Percentiles rank a stretch among this genome's conserved stretches.
These are phyloP conservation scores for Chaetodon trifasciatus DNA, from an alignment of 2,797 vertebrate genomes.

Conservation along the genomic window DNA sequence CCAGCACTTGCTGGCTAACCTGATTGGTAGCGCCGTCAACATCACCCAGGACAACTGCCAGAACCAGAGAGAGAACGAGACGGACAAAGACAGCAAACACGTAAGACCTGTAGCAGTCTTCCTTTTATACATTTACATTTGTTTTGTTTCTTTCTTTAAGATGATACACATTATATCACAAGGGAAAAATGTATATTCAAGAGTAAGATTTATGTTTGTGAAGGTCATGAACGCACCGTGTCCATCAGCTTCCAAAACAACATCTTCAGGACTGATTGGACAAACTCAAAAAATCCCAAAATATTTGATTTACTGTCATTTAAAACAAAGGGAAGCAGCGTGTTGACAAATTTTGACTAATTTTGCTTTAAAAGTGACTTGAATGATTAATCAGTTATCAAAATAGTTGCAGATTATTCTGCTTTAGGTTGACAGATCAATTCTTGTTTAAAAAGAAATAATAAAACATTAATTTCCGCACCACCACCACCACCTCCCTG, in stretches of 20 bases:
- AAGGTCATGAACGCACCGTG: no score
- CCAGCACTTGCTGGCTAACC: constrained; percentile 90
- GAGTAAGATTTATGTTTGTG: no score
- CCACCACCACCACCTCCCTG: no score
- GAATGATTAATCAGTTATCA: background rate
- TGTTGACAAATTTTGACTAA: background rate
- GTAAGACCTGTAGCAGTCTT: constrained; percentile 71
- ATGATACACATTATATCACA: background rate
- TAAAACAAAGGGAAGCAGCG: background rate
- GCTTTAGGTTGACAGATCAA: background rate
- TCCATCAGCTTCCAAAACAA: no score
- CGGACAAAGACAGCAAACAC: constrained; percentile 83
- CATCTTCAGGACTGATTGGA: background rate
- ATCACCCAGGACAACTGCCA: constrained; percentile 90
- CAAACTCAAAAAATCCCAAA: background rate
- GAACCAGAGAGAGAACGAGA: constrained; percentile 82
- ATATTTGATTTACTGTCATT: background rate
- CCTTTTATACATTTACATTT: background rate
- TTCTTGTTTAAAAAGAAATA: background rate
- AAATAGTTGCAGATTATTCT: background rate
- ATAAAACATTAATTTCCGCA: background rate
- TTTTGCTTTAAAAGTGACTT: background rate
- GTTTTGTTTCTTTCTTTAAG: background rate
- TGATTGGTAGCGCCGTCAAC: constrained; percentile 86
- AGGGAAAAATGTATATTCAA: background rate